Evolutionary conservation across 2,797 vertebrate species (phyloP).

Genomic region (Neoniphon sammara): DNA sequence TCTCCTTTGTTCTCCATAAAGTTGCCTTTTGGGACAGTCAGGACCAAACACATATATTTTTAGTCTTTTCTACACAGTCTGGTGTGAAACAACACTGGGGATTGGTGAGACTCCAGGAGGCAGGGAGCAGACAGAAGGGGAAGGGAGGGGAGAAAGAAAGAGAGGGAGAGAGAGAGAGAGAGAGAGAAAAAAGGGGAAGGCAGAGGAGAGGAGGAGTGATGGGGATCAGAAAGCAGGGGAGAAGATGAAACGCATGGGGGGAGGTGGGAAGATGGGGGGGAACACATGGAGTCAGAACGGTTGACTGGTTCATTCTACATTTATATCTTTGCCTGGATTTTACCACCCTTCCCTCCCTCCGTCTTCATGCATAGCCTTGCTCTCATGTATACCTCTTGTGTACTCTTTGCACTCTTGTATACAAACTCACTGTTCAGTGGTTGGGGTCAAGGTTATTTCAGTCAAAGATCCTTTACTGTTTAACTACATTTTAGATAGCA

Average conservation of each 20-base stretch:
- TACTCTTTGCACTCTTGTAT: slow-evolving; percentile 9
- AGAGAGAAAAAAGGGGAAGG: slow-evolving; percentile 47
- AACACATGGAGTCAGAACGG: slow-evolving; percentile 33
- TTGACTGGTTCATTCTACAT: slow-evolving; percentile 20
- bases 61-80: slow-evolving; percentile 78
- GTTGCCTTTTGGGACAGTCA: slow-evolving; percentile 78
- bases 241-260: slow-evolving; percentile 57
- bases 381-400: no score
- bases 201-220: slow-evolving; percentile 49
- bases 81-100: slow-evolving; percentile 81
- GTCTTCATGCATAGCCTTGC: slow-evolving; percentile 7
- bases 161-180: slow-evolving; percentile 6
- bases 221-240: slow-evolving; percentile 47
- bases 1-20: slow-evolving; percentile 79
- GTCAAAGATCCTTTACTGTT: slow-evolving; percentile 13
- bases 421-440: slow-evolving; percentile 4
- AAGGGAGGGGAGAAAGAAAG: slow-evolving; percentile 15
- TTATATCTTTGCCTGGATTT: slow-evolving; percentile 49
- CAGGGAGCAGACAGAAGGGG: slow-evolving; percentile 56
- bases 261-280: slow-evolving; percentile 40
- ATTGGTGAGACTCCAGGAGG: slow-evolving; percentile 72
- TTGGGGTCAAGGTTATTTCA: slow-evolving; percentile 14
- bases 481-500: background rate
- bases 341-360: slow-evolving; percentile 43
- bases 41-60: slow-evolving; percentile 84